Percentiles rank a stretch among this genome's conserved stretches.
Evolutionary conservation across 2,797 vertebrate genomes (phyloP).

Genomic region (Microctenopoma stevenorrisi): DNA sequence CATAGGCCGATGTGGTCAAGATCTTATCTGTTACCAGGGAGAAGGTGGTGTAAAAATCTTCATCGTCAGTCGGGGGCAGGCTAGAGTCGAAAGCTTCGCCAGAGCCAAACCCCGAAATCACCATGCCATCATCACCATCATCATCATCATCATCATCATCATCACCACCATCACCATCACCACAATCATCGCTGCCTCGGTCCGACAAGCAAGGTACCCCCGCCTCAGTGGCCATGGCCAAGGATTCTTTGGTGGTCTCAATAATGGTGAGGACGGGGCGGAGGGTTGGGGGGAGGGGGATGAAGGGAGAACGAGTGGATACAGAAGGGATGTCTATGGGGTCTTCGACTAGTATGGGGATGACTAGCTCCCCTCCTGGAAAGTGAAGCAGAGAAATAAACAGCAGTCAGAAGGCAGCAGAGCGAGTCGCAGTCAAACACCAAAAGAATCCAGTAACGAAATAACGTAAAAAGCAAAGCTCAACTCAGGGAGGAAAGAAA

Average conservation of each 20-base stretch:
- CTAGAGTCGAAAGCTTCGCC: conserved; percentile 99
- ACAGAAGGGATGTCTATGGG: conserved; percentile 98
- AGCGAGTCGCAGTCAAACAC: conserved; percentile 69
- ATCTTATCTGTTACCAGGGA: conserved; percentile 99
- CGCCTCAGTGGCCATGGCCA: conserved; percentile 99
- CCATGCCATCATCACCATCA: conserved; percentile 90
- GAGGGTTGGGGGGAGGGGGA: conserved; percentile 95
- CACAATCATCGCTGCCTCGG: conserved; percentile 99
- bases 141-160: conserved; percentile 91
- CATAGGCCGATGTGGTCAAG: conserved; percentile 99
- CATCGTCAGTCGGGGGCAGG: conserved; percentile 99
- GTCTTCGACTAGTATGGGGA: conserved; percentile 98
- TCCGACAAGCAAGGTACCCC: conserved; percentile 99
- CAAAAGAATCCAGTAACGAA: conserved; percentile 55
- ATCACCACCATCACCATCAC: conserved; percentile 99
- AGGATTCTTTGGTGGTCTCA: conserved; percentile 99
- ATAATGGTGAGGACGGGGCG: conserved; percentile 99
- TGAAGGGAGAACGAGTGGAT: conserved; percentile 97
- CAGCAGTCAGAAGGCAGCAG: conserved; percentile 49
- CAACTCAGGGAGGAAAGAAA: conserved; percentile 63
- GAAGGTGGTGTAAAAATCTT: conserved; percentile 99
- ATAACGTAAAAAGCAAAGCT: conserved; percentile 76
- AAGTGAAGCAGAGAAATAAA: conserved; percentile 78
- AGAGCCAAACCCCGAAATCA: conserved; percentile 99
- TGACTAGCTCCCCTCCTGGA: conserved; percentile 99